Evolutionary conservation across 2,113 vertebrate species (phyloP).

Genomic region (Etheostoma cragini): DNA sequence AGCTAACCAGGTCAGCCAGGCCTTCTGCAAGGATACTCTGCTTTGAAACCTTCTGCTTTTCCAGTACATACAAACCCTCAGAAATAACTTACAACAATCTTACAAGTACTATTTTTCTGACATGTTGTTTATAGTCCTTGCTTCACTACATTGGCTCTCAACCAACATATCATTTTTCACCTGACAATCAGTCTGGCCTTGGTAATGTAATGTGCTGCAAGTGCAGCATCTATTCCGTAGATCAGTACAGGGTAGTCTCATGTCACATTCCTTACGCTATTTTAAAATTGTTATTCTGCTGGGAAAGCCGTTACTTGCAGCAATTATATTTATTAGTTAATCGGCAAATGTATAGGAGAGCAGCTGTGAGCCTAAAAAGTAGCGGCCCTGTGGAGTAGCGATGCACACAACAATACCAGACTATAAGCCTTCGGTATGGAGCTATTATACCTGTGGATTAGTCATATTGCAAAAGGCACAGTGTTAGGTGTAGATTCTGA

Average conservation of each 20-base stretch:
- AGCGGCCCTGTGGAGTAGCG: background rate
- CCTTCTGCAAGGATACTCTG: conserved; percentile 24
- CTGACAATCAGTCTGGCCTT: background rate
- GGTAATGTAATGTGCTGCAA: background rate
- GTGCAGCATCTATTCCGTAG: background rate
- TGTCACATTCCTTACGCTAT: background rate
- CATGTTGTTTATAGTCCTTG: background rate
- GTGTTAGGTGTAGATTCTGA: background rate
- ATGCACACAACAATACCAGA: background rate
- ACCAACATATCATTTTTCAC: background rate
- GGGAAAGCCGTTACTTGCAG: background rate
- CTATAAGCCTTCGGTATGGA: too few relatives aligned
- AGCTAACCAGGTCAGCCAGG: conserved; percentile 51
- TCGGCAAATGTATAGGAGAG: background rate
- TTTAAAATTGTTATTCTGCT: background rate
- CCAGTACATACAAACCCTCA: background rate
- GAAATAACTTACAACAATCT: background rate
- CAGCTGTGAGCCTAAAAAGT: background rate
- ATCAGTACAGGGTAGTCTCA: conserved; percentile 5
- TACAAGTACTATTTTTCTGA: background rate
- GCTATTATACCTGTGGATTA: background rate
- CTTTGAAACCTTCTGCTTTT: conserved; percentile 9
- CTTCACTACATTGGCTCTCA: background rate
- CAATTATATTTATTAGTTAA: background rate
- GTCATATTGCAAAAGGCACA: background rate